Evolutionary conservation across 2,113 vertebrate species (phyloP), one percentile per base, ranked within the genome.

Genomic region (Sinocyclocheilus rhinocerous): DNA sequence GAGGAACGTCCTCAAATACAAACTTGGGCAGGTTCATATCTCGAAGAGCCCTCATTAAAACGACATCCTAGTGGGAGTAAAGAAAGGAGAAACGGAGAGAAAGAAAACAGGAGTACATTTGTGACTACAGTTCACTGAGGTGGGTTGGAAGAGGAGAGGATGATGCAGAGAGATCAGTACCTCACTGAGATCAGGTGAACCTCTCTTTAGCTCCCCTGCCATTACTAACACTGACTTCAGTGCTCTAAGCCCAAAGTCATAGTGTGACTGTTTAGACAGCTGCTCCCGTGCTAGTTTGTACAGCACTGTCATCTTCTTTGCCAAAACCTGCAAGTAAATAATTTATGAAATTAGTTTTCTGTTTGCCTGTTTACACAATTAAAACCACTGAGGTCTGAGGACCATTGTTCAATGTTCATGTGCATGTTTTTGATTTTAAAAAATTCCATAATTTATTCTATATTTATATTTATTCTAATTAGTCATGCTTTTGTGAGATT

Each of bases 11-110:
- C 89, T 99, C 98, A 91, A 97, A 99, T 59, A 99, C 96, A 88
- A 99, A 97, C 91, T 99, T 99, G 85, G 98, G 98, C 76, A 99
- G 95, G 89, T 99, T 99, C 97, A 97, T 98, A 91, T 99, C 98
- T 84, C 97, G 94, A 52, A 99, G 94, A 5, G 98, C 97, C 84
- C 98, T 93, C 97, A 99, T 99, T 89, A 99, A 89, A 36, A 99
- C 97, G 85, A 99, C 95, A 18, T 99, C 97, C 98, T 99, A 92
- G 26, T 26, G 10, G 29, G 16, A 6, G 85, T 12, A 77, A 1
- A 11, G 12, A 83, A 29, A 80, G 9, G 59, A 55, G 13, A 39
- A 33, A 72, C 57, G 0, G 67, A 42, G 39, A 16, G 20, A 42
- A 85, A 6, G 12, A 11, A 42, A 36, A 45, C 16, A 33, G 13